These are phyloP conservation scores for Mustelus asterias DNA, from an alignment of 2,113 vertebrate genomes.

Conservation along the genomic window DNA sequence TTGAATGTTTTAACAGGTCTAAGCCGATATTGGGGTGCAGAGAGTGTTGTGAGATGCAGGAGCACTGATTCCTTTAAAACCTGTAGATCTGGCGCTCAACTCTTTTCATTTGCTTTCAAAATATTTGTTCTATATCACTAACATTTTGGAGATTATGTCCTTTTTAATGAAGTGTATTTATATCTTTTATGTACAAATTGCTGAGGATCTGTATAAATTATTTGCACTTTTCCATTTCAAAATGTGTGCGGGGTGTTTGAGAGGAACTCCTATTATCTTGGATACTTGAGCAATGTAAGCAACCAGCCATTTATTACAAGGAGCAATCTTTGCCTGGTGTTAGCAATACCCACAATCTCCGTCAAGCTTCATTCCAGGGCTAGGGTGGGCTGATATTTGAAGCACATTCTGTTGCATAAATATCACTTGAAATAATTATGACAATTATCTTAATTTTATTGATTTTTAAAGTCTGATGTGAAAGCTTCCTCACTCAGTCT, in stretches of 20 bases:
- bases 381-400: background rate
- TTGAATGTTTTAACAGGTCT: background rate
- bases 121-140: slow-evolving; percentile 8
- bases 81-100: background rate
- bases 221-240: background rate
- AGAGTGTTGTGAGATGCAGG: background rate
- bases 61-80: background rate
- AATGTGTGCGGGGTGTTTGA: background rate
- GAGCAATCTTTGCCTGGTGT: no score
- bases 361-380: background rate
- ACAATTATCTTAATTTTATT: background rate
- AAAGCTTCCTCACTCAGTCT: background rate
- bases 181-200: slow-evolving; percentile 6
- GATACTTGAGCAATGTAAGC: background rate
- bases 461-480: background rate
- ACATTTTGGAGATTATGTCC: background rate
- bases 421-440: slow-evolving; percentile 7
- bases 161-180: slow-evolving; percentile 5
- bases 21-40: background rate
- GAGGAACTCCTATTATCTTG: background rate
- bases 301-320: background rate
- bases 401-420: background rate
- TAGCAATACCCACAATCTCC: background rate
- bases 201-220: background rate
- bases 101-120: background rate